Base-by-base conservation (phyloP, 2,113 vertebrate species). In the Zonotrichia leucophrys region DNA sequence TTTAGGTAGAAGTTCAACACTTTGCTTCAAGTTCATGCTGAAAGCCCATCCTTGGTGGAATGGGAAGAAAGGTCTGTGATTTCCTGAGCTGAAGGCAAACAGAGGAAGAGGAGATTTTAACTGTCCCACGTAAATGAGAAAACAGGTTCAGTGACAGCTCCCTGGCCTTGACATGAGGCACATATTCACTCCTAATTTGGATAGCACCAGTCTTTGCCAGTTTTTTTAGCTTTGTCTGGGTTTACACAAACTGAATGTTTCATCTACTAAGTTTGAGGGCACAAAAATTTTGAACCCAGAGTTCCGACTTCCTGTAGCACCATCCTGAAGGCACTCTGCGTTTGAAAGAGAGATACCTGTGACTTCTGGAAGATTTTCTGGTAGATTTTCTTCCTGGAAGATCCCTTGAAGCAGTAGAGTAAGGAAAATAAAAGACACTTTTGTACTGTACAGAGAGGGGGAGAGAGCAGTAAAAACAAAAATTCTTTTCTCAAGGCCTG, bases 371-470 rank as follows among this genome's bases (percentile, higher is more conserved):
- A 30, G 0, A 0, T 44, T 30, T 46, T 46, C 58, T 62, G 12
- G 7, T 62, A 21, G n/a, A 92, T 82, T 89, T 89, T 35, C 78
- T 84, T 94, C 84, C 81, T 85, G 82, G 53, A 92, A 94, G 91
- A 94, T 91, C 37, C 41, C 27, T 41, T 56, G 41, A 83, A 92
- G 39, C 46, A 79, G 35, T 52, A n/a, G 49, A 83, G n/a, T 49
- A 72, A 33, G 46, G 56, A 74, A 90, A 89, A 91, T 53, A 25
- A 85, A 95, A 91, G n/a, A 89, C 58, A 56, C 9, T 89, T 89
- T 64, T 92, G 58, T 89, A 41, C 41, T 58, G 15, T 58, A 67
- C 14, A 66, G 55, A 68, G 31, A 80, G 3, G 5, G 4, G 4
- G 16, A 9, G n/a, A 95, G 39, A 94, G 35, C 49, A 77, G 35